These are phyloP conservation scores for Brachionus calyciflorus DNA, from an alignment of 1,140 invertebrate species.

Conservation along the genomic window DNA sequence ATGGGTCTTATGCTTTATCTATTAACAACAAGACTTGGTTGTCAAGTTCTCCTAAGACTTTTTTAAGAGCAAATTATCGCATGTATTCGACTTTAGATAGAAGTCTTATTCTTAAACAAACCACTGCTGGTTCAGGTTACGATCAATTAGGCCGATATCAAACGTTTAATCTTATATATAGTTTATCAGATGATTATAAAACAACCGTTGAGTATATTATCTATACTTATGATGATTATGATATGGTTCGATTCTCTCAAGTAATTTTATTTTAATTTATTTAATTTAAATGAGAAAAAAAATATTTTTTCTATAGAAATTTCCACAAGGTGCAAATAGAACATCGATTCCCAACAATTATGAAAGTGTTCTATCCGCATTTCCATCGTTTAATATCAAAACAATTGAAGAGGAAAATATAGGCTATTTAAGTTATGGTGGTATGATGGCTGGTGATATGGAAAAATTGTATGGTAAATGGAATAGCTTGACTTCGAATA, in stretches of 20 bases:
- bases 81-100: neutral
- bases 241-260: constrained; percentile 42
- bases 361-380: constrained; percentile 30
- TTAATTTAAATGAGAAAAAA: neutral
- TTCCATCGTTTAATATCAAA: constrained; percentile 39
- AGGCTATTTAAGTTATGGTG: constrained; percentile 40
- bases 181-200: neutral
- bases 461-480: constrained; percentile 42
- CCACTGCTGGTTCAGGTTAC: neutral
- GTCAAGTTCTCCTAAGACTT: constrained; percentile 5
- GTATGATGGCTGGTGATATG: constrained; percentile 46
- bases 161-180: neutral
- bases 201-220: constrained; percentile 17
- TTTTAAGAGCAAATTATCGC: constrained; percentile 23
- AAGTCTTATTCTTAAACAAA: constrained; percentile 8
- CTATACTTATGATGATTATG: constrained; percentile 24
- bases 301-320: constrained; percentile 6
- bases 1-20: constrained; percentile 17
- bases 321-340: constrained; percentile 10
- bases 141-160: constrained; percentile 18
- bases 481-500: neutral
- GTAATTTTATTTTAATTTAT: neutral
- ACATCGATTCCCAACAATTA: neutral
- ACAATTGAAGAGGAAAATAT: neutral
- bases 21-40: constrained; percentile 37